Conservation (phyloP, 2,888 invertebrate species). For the Elmis aenea region DNA sequence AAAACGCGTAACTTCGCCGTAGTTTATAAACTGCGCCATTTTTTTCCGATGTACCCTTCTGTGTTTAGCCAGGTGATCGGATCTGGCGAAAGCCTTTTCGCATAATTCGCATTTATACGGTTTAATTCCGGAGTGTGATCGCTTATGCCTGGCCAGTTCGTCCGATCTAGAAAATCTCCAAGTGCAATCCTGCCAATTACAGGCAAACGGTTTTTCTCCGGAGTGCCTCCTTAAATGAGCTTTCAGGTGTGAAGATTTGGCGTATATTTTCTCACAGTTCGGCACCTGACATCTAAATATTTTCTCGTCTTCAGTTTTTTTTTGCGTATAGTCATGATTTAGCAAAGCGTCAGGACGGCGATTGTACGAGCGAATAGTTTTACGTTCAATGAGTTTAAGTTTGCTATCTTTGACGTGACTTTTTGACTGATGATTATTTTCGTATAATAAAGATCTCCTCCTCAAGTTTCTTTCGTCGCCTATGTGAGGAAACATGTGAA, state of each 20-base stretch:
- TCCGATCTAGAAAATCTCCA: constrained; percentile 95
- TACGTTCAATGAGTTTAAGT: constrained; percentile 17
- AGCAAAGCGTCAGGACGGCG: constrained; percentile 26
- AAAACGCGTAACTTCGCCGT: too few relatives aligned
- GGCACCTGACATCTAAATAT: constrained; percentile 65
- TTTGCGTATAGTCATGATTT: constrained; percentile 38
- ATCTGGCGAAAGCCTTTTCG: constrained; percentile 84
- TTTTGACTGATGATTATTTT: constrained; percentile 32
- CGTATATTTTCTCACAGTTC: constrained; percentile 75
- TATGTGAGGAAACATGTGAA: constrained; percentile 42
- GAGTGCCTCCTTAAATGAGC: constrained; percentile 82
- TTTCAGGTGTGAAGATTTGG: constrained; percentile 85
- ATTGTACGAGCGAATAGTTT: constrained; percentile 18
- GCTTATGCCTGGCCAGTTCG: constrained; percentile 84
- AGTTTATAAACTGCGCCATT: constrained; percentile 40
- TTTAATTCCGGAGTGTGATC: constrained; percentile 93
- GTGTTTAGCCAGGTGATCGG: constrained; percentile 92
- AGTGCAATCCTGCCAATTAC: constrained; percentile 66
- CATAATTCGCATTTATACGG: constrained; percentile 88
- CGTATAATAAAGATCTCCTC: constrained; percentile 42
- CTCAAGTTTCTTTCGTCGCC: constrained; percentile 41
- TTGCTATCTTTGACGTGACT: constrained; percentile 14
- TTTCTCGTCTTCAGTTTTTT: constrained; percentile 47
- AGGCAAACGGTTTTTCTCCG: constrained; percentile 59
- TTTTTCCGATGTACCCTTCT: constrained; percentile 75